A percentile compares a stretch with the other conserved stretches of the same genome.
phyloP scores from a whole-genome alignment of 2,113 vertebrate species.

The Nycticebus coucang region DNA sequence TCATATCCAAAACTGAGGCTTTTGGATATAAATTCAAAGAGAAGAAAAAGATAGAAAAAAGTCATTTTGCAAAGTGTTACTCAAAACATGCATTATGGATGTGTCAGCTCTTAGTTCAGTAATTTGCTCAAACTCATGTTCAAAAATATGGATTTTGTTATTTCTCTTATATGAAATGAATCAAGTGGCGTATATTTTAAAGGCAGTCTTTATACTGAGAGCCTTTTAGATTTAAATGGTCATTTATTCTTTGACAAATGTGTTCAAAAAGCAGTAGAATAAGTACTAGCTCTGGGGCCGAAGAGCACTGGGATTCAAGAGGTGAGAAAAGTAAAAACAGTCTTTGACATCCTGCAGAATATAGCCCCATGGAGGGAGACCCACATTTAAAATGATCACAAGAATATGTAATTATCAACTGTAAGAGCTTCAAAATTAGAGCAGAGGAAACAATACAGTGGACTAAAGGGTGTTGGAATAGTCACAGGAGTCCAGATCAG shows the following conservation, averaged over 20 bases:
- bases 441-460: neutral
- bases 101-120: neutral
- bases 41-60: neutral
- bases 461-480: neutral
- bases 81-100: neutral
- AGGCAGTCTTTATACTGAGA: neutral
- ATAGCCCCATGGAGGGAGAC: neutral
- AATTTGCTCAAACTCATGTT: constrained; percentile 1
- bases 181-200: constrained; percentile 5
- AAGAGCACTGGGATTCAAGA: neutral
- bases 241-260: constrained; percentile 7
- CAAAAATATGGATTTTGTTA: neutral
- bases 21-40: neutral
- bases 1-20: neutral
- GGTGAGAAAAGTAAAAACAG: neutral
- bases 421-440: neutral
- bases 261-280: neutral
- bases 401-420: neutral
- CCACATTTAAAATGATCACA: neutral
- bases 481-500: neutral
- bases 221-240: neutral
- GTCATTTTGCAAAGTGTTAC: neutral
- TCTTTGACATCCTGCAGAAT: neutral
- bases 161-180: neutral
- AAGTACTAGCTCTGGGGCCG: neutral